Evolutionary conservation across 2,113 vertebrate genomes (phyloP), one percentile per base, ranked within the genome.

Genomic region (Camelus bactrianus): DNA sequence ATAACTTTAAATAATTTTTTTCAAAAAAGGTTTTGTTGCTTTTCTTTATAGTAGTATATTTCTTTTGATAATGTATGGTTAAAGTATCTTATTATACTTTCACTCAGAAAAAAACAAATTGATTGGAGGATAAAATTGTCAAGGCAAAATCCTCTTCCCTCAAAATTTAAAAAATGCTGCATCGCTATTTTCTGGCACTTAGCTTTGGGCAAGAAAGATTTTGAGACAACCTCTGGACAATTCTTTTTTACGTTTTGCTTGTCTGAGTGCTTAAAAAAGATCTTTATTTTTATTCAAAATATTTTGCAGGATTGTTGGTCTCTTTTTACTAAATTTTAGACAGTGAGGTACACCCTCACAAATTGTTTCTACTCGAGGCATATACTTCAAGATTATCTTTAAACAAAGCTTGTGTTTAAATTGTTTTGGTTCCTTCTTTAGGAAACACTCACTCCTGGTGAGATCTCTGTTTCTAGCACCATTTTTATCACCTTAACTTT

Each of bases 281-380:
- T 16, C 8, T 75, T 77, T 81, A 73, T 42, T 91, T 77, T 69
- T 75, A 20, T 48, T 73, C 32, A 85, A 83, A 93, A 86, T 95
- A 52, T 46, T 79, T 56, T 84, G 38, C n/a, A 77, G 67, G 38
- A 81, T 48, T 35, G 3, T 58, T 5, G 10, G 20, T 77, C 26
- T 73, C 70, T 88, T 77, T 73, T 85, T 73, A 81, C 60, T 79
- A 46, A 62, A 79, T 35, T 87, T 92, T 67, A 82, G 50, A 19
- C 52, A 75, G 22, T n/a, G 8, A 50, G 3, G 5, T 24, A 30
- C 2, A 32, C 5, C 48, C 8, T 84, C 11, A 6, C 28, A 90
- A 84, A 60, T 3, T 56, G 4, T 81, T 85, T 80, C 69, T 88
- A 14, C 52, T 64, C 14, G 56, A 75, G 19, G 42, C 35, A 50